Evolutionary conservation across 2,888 invertebrate species (phyloP), one percentile per base, ranked within the genome.

Genomic region (Keiferia lycopersicella): DNA sequence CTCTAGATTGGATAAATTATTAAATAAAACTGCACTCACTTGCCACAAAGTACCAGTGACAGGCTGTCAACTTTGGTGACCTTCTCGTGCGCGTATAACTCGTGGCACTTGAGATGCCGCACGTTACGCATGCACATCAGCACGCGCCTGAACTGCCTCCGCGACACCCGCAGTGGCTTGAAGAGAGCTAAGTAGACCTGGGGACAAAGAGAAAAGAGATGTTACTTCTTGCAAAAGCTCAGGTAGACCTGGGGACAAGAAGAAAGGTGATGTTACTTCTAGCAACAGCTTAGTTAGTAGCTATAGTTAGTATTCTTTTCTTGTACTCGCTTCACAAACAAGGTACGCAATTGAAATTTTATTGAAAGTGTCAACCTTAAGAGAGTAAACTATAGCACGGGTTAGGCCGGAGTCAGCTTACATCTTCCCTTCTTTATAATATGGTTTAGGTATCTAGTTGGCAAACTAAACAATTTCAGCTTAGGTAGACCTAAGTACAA

Each of bases 21-120:
- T 51, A 95, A 94, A 67, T 95, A 94, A 87, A 97, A 97, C 91
- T 97, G 96, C 57, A 94, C 96, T 94, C 83, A 97, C 97, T 97
- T 97, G 89, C 97, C 97, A 70, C 96, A 95, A 67, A 97, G 92
- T 74, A 97, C 95, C 73, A 97, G 91, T 56, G 97, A 96, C 68
- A 97, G 93, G 76, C 96, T 96, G 90, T 97, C 96, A 62, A 97
- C 97, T 87, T 96, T 95, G 70, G 96, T 96, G 79, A 96, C 95
- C 87, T 96, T 96, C 89, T 97, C 97, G 83, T 96, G 95, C 66
- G 97, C 97, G 87, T 97, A 97, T 67, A 96, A 94, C 86, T 96
- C 96, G 82, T 96, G 96, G 83, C 96, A 95, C 87, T 96, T 96
- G 65, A 97, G 93, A 70, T 95, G 94, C 56, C 95, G 93, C 77